Evolutionary conservation across 2,888 invertebrate species (phyloP).

Genomic region (Polydesmus complanatus): DNA sequence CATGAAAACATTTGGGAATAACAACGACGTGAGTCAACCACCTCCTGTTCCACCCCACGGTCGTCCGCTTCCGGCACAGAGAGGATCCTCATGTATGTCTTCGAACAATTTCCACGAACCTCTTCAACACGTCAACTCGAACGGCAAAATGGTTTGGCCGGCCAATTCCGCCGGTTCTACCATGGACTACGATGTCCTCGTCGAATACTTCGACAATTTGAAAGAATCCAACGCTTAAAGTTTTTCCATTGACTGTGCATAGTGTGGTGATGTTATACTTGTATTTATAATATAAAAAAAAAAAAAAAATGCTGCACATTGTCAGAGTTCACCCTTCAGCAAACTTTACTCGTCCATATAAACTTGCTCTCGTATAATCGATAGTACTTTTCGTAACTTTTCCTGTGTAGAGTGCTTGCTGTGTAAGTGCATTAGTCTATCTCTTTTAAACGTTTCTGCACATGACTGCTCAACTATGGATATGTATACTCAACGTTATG

Average conservation of each 20-base stretch:
- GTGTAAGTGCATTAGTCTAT: too few relatives aligned
- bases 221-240: conserved; percentile 59
- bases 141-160: conserved; percentile 10
- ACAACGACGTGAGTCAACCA: conserved; percentile 18
- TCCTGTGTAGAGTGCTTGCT: too few relatives aligned
- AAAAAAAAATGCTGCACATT: too few relatives aligned
- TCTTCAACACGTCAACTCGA: conserved; percentile 26
- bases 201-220: conserved; percentile 95
- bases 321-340: too few relatives aligned
- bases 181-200: conserved; percentile 95
- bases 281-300: too few relatives aligned
- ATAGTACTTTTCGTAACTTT: too few relatives aligned
- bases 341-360: too few relatives aligned
- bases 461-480: too few relatives aligned
- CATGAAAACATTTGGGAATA: conserved; percentile 19
- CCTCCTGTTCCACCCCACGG: conserved; percentile 22
- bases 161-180: conserved; percentile 38
- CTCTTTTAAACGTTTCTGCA: too few relatives aligned
- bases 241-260: background rate
- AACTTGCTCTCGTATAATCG: too few relatives aligned
- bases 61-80: conserved; percentile 22
- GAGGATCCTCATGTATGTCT: conserved; percentile 22
- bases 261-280: too few relatives aligned
- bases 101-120: conserved; percentile 24
- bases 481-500: too few relatives aligned